These are phyloP conservation scores for Syrmaticus mikado DNA, from an alignment of 2,113 vertebrate genomes.

Conservation along the genomic window DNA sequence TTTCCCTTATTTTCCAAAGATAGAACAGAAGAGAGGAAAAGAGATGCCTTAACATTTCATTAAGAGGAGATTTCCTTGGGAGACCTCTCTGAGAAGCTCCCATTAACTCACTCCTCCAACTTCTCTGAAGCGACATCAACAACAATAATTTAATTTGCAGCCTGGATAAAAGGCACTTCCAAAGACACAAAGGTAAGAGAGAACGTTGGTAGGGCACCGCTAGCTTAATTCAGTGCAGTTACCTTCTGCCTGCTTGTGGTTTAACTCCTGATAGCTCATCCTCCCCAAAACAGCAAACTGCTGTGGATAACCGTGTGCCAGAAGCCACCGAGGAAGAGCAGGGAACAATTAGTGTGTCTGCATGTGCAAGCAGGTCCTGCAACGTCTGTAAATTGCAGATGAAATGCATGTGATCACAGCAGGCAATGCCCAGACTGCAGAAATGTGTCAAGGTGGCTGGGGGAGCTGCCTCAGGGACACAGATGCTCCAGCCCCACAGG, in stretches of 20 bases:
- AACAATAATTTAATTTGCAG: constrained; percentile 1
- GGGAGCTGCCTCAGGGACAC: accelerated
- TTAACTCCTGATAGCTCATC: constrained; percentile 26
- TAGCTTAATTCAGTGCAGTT: constrained; percentile 23
- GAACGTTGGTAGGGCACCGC: neutral
- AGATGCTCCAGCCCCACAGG: neutral
- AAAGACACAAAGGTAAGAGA: neutral
- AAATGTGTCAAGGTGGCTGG: accelerated
- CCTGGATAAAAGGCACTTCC: constrained; percentile 22
- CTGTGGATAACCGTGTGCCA: neutral
- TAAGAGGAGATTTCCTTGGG: neutral
- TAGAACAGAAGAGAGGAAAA: neutral
- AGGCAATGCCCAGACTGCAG: neutral
- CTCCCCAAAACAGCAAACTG: neutral
- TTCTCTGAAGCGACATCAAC: constrained; percentile 30
- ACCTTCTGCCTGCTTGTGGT: neutral
- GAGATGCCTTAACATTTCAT: neutral
- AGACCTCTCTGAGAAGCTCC: neutral
- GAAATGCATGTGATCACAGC: neutral
- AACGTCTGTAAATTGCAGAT: neutral
- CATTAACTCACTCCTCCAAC: neutral
- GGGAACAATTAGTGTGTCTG: neutral
- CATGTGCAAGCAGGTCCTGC: neutral
- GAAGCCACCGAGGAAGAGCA: neutral
- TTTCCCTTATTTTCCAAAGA: neutral